A percentile compares a stretch with the other conserved stretches of the same genome.
phyloP scores from a whole-genome alignment of 2,888 invertebrate species.

The Agapostemon virescens region DNA sequence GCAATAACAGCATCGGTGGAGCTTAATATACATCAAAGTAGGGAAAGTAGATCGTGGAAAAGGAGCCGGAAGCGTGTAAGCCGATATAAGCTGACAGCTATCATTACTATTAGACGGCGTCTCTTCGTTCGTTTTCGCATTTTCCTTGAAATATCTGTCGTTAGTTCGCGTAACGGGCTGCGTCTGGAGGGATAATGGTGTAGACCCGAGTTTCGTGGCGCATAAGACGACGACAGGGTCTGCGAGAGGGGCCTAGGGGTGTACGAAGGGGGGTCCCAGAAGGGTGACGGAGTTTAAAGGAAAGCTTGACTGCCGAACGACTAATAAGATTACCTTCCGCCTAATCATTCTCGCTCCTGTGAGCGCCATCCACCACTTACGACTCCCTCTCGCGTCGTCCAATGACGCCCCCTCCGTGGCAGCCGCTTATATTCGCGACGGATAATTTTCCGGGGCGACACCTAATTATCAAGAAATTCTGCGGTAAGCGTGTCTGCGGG shows the following conservation, averaged over 20 bases:
- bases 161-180: slow-evolving; percentile 40
- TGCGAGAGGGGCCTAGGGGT: neutral
- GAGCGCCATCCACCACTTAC: slow-evolving; percentile 37
- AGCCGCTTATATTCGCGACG: slow-evolving; percentile 40
- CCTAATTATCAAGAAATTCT: slow-evolving; percentile 76
- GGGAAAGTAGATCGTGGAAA: slow-evolving; percentile 10
- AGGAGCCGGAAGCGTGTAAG: slow-evolving; percentile 10
- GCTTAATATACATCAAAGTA: slow-evolving; percentile 1
- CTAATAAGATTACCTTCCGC: slow-evolving; percentile 70
- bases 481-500: slow-evolving; percentile 41
- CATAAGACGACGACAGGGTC: neutral
- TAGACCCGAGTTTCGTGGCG: neutral
- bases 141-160: slow-evolving; percentile 46
- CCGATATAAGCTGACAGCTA: slow-evolving; percentile 24
- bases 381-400: neutral
- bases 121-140: slow-evolving; percentile 34
- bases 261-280: neutral
- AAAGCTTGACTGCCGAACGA: slow-evolving; percentile 67
- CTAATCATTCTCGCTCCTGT: slow-evolving; percentile 62
- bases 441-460: slow-evolving; percentile 73
- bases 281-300: slow-evolving; percentile 59
- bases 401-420: neutral
- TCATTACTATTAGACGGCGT: slow-evolving; percentile 26
- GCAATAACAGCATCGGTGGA: neutral
- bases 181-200: slow-evolving; percentile 48